Evolutionary conservation across 2,888 invertebrate genomes (phyloP), one percentile per base, ranked within the genome.

Genomic region (Villa cingulata): DNA sequence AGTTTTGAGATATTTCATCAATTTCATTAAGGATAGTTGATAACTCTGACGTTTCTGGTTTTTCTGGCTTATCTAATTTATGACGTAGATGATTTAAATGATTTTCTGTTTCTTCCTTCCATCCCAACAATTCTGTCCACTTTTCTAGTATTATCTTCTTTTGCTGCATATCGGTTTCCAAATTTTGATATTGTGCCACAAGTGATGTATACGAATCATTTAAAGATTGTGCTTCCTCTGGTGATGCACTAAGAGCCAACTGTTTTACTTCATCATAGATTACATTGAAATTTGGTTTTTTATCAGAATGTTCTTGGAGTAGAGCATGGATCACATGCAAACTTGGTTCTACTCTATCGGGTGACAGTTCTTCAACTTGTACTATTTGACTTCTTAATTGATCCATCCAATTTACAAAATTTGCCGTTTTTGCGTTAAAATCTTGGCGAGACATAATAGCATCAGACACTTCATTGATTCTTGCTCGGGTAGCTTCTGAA

Each of bases 231-330:
- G 80, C 77, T 59, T 90, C 89, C 54, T 83, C 81, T 0, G 82
- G 78, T n/a, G 81, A 76, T 2, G 81, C 81, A 54, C 73, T 73
- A 14, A 77, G 68, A 0, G 83, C 78, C 56, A 90, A 73, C 49
- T 80, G 80, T 59, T 88, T 88, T 0, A 92, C 80, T 71, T 91
- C 87, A 55, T 83, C 80, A 57, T 86, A 85, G 54, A 92, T 85
- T 3, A 77, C 76, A 52, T 81, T 76, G 55, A 91, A 86, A 40
- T 76, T 74, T 0, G 85, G 79, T 57, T 85, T 83, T 59, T 88
- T 86, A 40, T 89, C 86, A 2, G 83, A 81, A 62, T 88, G 86
- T 59, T 94, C 92, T 65, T 87, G 86, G 46, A 86, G 71, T 20
- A 90, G 71, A 0, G 80, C 80, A 63, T 91, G 86, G 55, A 88